phyloP scores from a whole-genome alignment of 2,797 vertebrate species.

The Rhynchonycteris naso region DNA sequence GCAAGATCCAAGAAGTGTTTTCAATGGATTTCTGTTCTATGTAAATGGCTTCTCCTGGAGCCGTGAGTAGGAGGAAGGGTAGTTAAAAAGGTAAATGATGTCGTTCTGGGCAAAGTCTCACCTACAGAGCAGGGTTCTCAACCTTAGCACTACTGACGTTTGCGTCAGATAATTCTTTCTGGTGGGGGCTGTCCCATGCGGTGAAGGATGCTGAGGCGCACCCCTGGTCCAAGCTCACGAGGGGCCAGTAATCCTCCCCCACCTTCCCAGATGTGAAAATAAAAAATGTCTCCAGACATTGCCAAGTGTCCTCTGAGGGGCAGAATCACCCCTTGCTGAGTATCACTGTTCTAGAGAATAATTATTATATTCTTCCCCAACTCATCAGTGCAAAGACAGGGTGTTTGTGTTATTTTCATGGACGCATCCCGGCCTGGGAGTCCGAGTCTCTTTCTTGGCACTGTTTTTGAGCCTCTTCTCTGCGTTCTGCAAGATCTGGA shows the following conservation, averaged over 20 bases:
- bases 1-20: not conserved
- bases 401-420: not conserved
- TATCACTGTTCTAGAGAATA: not conserved
- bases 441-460: not conserved
- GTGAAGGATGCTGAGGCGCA: not conserved
- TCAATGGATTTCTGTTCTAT: not conserved
- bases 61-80: not conserved
- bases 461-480: not conserved
- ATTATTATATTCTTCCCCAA: not conserved
- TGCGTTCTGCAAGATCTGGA: not conserved
- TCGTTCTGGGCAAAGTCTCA: not conserved
- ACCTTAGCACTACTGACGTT: not conserved
- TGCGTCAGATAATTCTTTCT: not conserved
- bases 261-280: not conserved
- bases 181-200: not conserved
- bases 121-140: not conserved
- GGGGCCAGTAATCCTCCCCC: not conserved
- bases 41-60: not conserved
- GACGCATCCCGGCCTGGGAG: not conserved
- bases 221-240: not conserved
- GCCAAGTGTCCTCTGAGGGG: not conserved
- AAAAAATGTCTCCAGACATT: not conserved
- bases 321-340: not conserved
- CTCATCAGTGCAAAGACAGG: too few species aligned
- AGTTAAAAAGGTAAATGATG: not conserved